These are phyloP conservation scores for Cerastis leucographa DNA, from an alignment of 2,888 invertebrate genomes.

Conservation along the genomic window DNA sequence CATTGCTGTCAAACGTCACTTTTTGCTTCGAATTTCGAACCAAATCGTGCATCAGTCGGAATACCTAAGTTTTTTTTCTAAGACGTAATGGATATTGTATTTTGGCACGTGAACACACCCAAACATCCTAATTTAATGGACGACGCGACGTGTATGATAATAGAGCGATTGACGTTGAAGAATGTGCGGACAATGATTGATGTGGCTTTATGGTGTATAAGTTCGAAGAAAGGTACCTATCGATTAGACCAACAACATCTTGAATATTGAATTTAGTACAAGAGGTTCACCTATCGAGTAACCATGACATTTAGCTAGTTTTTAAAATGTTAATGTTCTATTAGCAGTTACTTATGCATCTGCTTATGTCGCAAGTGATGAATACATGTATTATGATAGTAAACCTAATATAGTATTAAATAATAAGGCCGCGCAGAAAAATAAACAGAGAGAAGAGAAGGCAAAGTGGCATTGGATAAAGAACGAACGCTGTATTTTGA, in stretches of 20 bases:
- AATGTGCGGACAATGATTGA: constrained; percentile 58
- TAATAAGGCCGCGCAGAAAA: neutral
- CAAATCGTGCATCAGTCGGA: constrained; percentile 7
- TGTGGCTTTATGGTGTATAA: constrained; percentile 36
- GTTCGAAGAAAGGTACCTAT: constrained; percentile 47
- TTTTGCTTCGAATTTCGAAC: constrained; percentile 31
- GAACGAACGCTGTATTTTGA: neutral
- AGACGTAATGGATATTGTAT: constrained; percentile 56
- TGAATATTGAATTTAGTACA: constrained; percentile 38
- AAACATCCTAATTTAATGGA: constrained; percentile 59
- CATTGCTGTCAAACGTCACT: constrained; percentile 13
- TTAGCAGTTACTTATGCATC: constrained; percentile 15
- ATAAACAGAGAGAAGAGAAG: constrained; percentile 13
- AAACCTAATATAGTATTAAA: neutral
- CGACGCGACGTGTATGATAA: constrained; percentile 37
- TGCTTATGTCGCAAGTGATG: constrained; percentile 10
- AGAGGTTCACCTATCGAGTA: neutral
- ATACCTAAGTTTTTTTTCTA: constrained; percentile 27
- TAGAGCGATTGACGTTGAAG: constrained; percentile 53
- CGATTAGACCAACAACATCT: constrained; percentile 45
- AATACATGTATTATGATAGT: constrained; percentile 16
- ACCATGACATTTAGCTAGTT: constrained; percentile 33
- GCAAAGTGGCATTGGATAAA: neutral
- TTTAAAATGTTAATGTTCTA: constrained; percentile 35
- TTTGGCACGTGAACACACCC: constrained; percentile 56